Base-by-base conservation (phyloP, 2,797 vertebrate genomes). In the Pseudomugil tenellus region DNA sequence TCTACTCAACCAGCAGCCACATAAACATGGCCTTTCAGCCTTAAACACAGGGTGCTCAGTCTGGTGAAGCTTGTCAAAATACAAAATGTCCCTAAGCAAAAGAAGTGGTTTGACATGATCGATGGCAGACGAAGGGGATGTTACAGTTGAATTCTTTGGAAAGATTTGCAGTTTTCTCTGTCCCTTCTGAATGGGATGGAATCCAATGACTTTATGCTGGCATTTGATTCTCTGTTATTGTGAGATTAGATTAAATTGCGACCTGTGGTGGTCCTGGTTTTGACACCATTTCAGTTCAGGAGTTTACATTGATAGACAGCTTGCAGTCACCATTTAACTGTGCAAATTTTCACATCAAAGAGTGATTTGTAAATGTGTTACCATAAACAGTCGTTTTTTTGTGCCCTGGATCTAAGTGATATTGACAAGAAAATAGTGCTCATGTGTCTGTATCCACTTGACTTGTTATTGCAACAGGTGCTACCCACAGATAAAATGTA, bases 401-500 rank as follows among this genome's bases (percentile, higher is more conserved):
- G 72, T 73, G 39, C 56, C 62, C 55, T 35, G 64, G 79, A 79
- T 83, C 77, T 79, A 70, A 86, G 69, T 70, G 80, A 80, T 86
- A 87, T 87, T 86, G 84, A 81, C 83, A 81, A 74, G 73, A 89
- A 85, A 89, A 87, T 87, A 75, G 72, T 67, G 70, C 83, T 86
- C 78, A 79, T 86, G 81, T 88, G 86, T 90, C 86, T 85, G 81
- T 83, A 84, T 83, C 86, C 77, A 80, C 89, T 81, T 84, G 85
- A 91, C 85, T 84, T 90, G 87, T 89, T 85, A 86, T 86, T 81
- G 84, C 87, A 91, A 91, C 92, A 92, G 89, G 91, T 93, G 91
- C 87, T 87, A 70, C 64, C 77, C 62, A 46, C 68, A 90, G 90
- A 92, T 93, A 92, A 92, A 89, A 87, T 80, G 68, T 85, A 78